Conservation (phyloP, 2,888 invertebrate genomes). For the Xylota sylvarum region DNA sequence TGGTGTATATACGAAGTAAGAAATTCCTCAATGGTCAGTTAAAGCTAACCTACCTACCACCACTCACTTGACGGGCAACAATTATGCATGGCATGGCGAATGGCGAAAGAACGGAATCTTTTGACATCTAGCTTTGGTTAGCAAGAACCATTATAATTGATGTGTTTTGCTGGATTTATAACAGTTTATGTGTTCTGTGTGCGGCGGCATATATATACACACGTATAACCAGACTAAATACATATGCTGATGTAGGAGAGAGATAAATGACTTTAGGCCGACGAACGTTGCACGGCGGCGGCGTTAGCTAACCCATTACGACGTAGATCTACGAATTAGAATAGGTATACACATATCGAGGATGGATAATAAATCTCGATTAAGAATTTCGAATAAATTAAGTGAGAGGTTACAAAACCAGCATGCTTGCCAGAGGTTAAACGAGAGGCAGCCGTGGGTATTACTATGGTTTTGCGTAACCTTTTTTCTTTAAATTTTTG, state of each 20-base stretch:
- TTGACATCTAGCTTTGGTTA: conserved; percentile 62
- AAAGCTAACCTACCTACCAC: conserved; percentile 7
- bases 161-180: conserved; percentile 56
- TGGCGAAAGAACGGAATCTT: conserved; percentile 68
- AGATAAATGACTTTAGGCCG: neutral
- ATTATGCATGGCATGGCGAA: conserved; percentile 55
- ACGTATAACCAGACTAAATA: neutral
- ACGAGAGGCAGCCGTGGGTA: neutral
- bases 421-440: neutral
- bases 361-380: conserved; percentile 61
- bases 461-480: neutral
- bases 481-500: neutral
- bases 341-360: conserved; percentile 20
- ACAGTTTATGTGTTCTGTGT: conserved; percentile 54
- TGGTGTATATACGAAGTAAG: conserved; percentile 12
- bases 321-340: conserved; percentile 29
- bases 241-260: neutral
- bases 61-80: conserved; percentile 19
- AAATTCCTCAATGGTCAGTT: conserved; percentile 62
- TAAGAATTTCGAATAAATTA: conserved; percentile 59
- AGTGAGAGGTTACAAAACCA: conserved; percentile 23
- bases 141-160: conserved; percentile 60
- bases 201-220: neutral
- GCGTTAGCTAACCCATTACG: conserved; percentile 18
- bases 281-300: neutral